Base-by-base conservation (phyloP, 1,140 invertebrate genomes). In the Pentalonia nigronervosa region DNA sequence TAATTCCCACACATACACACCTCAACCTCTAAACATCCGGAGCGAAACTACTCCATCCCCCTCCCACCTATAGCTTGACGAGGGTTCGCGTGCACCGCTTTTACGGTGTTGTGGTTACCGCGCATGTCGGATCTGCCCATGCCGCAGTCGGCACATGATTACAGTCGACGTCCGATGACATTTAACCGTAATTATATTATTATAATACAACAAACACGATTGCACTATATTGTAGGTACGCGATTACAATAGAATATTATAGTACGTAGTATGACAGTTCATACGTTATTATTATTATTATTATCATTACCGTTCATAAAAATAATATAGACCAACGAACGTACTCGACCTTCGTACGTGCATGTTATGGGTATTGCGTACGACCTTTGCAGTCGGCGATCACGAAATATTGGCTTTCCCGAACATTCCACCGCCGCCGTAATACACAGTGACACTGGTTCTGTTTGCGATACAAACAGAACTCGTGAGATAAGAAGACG, bases 91-190 rank as follows among this genome's bases (percentile, higher is more conserved):
- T 0, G 60, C 6, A 76, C 60, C n/a, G n/a, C 60, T n/a, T 76
- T 76, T n/a, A 76, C 14, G 20, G 50, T 53, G 60, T 76, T 76
- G 60, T 14, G 60, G 60, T 76, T 76, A 76, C 60, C 60, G n/a
- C 60, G 14, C 60, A 76, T n/a, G 60, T 76, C n/a, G 60, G 60
- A 76, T 76, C 60, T 17, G n/a, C 60, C 30, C 60, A n/a, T 76
- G n/a, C 60, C 60, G 14, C n/a, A 30, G 60, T 76, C 14, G 60
- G 60, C 60, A 76, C 60, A 76, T 76, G n/a, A 76, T 76, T 76
- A 76, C 60, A 67, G 60, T 67, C 30, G 60, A 67, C 60, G n/a
- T 76, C 60, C 60, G n/a, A 76, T 76, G 60, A 76, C 60, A 76
- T 76, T 76, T 76, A 76, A 76, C 30, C 30, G 60, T 76, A 76